Base-by-base conservation (phyloP, 2,888 invertebrate genomes). In the Ditula angustiorana region DNA sequence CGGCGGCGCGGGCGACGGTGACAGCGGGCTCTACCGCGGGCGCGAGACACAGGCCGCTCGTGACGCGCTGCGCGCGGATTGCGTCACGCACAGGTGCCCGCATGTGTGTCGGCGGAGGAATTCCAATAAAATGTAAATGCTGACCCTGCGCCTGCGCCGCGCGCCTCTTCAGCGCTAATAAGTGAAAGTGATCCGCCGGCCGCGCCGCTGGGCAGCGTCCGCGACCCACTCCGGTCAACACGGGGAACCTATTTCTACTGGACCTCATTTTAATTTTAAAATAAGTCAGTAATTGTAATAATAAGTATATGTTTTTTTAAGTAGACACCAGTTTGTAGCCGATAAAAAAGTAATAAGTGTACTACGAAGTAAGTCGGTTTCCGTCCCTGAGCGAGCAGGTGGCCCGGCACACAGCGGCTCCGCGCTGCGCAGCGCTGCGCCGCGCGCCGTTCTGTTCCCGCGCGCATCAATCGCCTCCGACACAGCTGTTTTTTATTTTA, bases 171-270 rank as follows among this genome's bases (percentile, higher is more conserved):
- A 30, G 30, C 30, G 35, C 35, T 37, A 37, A 33, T 5, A 37
- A 53, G 52, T 53, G 52, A 53, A 53, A 53, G 52, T 53, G 35
- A n/a, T n/a, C n/a, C n/a, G n/a, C n/a, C n/a, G n/a, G n/a, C n/a
- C 52, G 33, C 13, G 23, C 30, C n/a, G n/a, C n/a, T n/a, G n/a
- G n/a, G 35, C 11, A 23, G 21, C 33, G 21, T 10, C 30, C 57
- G 44, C 57, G 13, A 2, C 1, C 37, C n/a, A 24, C 19, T 26
- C 23, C 49, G 5, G 26, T 24, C 58, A n/a, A 13, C 24, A 23
- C 47, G 5, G 5, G 19, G 11, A 24, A 4, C 13, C 23, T 30
- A 11, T 33, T 47, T 47, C 23, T 35, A n/a, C n/a, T n/a, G n/a
- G n/a, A n/a, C n/a, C n/a, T n/a, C n/a, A n/a, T n/a, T n/a, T n/a